A percentile compares a stretch with the other conserved stretches of the same genome.
Evolutionary conservation across 2,113 vertebrate species (phyloP).

Genomic region (Cygnus atratus): DNA sequence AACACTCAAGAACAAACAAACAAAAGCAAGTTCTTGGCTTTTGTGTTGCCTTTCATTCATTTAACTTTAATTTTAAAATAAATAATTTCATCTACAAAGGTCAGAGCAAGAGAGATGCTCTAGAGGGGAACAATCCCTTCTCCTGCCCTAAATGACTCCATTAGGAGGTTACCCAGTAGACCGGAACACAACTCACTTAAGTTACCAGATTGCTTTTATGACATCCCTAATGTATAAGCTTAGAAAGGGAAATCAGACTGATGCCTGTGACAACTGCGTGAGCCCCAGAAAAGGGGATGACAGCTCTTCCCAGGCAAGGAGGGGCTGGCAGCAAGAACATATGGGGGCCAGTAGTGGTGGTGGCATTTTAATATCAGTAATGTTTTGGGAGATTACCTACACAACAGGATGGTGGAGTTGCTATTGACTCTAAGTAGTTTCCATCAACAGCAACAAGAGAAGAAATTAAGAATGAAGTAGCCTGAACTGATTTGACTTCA

Average conservation of each 20-base stretch:
- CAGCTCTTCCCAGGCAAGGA: not conserved
- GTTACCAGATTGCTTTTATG: not conserved
- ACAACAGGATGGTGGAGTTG: not conserved
- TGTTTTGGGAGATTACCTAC: not conserved
- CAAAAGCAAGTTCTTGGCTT: not conserved
- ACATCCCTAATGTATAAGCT: not conserved
- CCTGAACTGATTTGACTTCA: not conserved
- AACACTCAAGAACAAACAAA: not conserved
- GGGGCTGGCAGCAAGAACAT: not conserved
- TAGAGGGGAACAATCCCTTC: not conserved
- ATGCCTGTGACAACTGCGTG: not conserved
- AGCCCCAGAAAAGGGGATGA: not conserved
- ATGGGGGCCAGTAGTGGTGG: rapidly evolving
- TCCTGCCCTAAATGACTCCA: not conserved
- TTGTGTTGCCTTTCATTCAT: not conserved
- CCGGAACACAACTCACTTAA: not conserved
- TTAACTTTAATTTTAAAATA: constrained; percentile 25
- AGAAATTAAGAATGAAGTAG: not conserved
- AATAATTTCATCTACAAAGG: not conserved
- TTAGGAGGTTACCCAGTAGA: not conserved
- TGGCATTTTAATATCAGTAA: not conserved
- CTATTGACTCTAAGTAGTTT: not conserved
- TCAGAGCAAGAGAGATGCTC: not conserved
- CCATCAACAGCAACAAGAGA: not conserved
- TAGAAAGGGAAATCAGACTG: not conserved